Conservation (phyloP, 2,888 invertebrate genomes). For the Apodemia mormo region DNA sequence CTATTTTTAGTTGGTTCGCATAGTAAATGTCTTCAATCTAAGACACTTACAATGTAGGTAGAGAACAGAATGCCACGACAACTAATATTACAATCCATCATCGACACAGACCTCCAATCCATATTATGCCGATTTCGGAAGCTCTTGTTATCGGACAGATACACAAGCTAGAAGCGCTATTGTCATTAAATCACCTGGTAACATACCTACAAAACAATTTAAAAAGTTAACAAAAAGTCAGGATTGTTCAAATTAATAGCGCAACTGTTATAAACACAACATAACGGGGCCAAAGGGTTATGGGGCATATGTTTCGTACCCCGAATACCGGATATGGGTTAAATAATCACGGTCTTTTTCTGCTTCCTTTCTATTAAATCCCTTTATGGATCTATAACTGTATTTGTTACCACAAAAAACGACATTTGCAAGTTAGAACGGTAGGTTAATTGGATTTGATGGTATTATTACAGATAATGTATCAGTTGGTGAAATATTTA, state of each 20-base stretch:
- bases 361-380: slow-evolving; percentile 65
- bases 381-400: slow-evolving; percentile 63
- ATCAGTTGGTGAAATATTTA: background rate
- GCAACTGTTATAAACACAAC: slow-evolving; percentile 70
- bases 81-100: too few relatives aligned
- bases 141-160: too few relatives aligned
- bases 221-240: slow-evolving; percentile 48
- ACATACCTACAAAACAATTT: slow-evolving; percentile 46
- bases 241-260: slow-evolving; percentile 65
- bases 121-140: too few relatives aligned
- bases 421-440: slow-evolving; percentile 63
- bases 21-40: too few relatives aligned
- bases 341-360: slow-evolving; percentile 75
- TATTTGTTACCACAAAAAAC: slow-evolving; percentile 60
- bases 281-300: slow-evolving; percentile 82
- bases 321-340: slow-evolving; percentile 76
- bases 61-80: too few relatives aligned
- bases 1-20: too few relatives aligned
- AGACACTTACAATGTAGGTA: too few relatives aligned
- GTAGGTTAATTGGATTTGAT: slow-evolving; percentile 40
- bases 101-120: too few relatives aligned
- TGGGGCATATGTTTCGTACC: slow-evolving; percentile 62
- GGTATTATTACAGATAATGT: background rate
- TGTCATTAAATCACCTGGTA: slow-evolving; percentile 56
- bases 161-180: too few relatives aligned